Evolutionary conservation across 1,140 invertebrate genomes (phyloP).

Genomic region (Sycophila sp.): DNA sequence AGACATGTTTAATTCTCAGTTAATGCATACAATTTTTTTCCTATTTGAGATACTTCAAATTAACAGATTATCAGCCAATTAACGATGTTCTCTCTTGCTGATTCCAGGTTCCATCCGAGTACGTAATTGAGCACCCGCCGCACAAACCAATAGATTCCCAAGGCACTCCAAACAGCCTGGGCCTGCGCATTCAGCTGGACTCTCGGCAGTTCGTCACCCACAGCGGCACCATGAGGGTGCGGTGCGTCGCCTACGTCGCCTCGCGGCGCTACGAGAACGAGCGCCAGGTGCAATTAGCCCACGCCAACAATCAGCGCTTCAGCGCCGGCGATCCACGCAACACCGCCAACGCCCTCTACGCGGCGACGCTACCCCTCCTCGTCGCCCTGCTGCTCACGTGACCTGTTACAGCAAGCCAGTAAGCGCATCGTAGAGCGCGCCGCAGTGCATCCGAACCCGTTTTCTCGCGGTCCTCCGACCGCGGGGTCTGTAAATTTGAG

Average conservation of each 20-base stretch:
- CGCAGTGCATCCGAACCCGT: no score
- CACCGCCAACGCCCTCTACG: neutral
- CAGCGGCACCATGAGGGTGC: constrained; percentile 37
- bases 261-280: constrained; percentile 34
- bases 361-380: neutral
- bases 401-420: constrained; percentile 32
- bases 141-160: neutral
- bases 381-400: constrained; percentile 42
- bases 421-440: no score
- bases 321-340: constrained; percentile 47
- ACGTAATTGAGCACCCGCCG: constrained; percentile 42
- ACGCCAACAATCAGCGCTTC: constrained; percentile 50
- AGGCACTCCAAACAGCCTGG: constrained; percentile 43
- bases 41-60: no score
- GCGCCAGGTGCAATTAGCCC: constrained; percentile 38
- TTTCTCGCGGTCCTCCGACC: no score
- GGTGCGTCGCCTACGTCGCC: constrained; percentile 47
- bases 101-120: constrained; percentile 45
- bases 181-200: constrained; percentile 46
- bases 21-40: no score
- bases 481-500: constrained; percentile 6
- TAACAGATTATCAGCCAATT: no score
- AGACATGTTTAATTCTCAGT: no score
- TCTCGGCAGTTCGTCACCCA: constrained; percentile 38
- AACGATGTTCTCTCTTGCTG: no score